Base-by-base conservation (phyloP, 2,888 invertebrate genomes). In the Crocallis elinguaria region DNA sequence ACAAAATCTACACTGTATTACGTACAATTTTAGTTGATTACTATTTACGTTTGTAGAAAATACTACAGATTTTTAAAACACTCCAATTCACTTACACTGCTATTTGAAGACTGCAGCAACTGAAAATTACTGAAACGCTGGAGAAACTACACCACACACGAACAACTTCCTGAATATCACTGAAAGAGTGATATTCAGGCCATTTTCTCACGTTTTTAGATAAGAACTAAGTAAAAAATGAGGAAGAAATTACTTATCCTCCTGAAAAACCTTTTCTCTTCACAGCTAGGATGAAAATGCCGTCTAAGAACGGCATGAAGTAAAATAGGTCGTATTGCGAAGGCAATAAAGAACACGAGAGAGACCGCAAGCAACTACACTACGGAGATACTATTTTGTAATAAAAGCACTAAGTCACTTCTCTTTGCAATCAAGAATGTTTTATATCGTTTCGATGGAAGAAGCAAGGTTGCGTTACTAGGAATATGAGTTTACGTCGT, bases 401-500 rank as follows among this genome's bases (percentile, higher is more conserved):
- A 12, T 39, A 13, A 2, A 23, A 5, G 8, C 35, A 12, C 9
- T 35, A 33, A 21, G 6, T 17, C 4, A 21, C 11, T 16, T n/a
- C 35, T 3, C 9, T n/a, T 0, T 11, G 1, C 32, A 30, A 11
- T 23, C 5, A 13, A 16, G 1, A 25, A 38, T 35, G 21, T 7
- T 16, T 35, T 33, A 7, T 12, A 36, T 14, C 8, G 0, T 39
- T 12, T n/a, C 9, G 9, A 9, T 3, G 7, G 0, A 39, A 35
- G 14, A 29, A 14, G 8, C 8, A 29, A 35, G 3, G 9, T 27
- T 6, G n/a, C n/a, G 8, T 11, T 54, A 12, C 16, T 5, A 0
- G 3, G 5, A 0, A 3, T 1, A 29, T 32, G 17, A 30, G 11
- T n/a, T 49, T 56, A 50, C 7, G 37, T 33, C 51, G 42, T 63